phyloP scores from a whole-genome alignment of 2,888 invertebrate species.

The Entomobrya proxima region DNA sequence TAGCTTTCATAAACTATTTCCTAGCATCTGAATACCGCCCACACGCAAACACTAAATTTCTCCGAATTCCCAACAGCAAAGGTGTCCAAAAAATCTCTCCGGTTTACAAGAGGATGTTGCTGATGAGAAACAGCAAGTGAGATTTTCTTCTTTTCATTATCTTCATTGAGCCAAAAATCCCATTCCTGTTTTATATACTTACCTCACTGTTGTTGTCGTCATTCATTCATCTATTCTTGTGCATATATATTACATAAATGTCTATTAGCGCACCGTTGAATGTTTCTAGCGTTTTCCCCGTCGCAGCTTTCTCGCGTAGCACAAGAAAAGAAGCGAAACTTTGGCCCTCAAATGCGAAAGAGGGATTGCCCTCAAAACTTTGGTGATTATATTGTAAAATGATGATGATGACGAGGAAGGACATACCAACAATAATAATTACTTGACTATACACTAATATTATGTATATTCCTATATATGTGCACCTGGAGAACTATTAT shows the following conservation, averaged over 20 bases:
- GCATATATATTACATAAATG: neutral
- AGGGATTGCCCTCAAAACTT: neutral
- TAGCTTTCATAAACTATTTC: no score
- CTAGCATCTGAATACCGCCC: no score
- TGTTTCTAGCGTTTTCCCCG: neutral
- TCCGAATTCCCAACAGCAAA: no score
- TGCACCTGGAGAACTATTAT: conserved; percentile 2
- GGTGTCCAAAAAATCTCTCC: no score
- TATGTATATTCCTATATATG: conserved; percentile 7
- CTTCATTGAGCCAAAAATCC: conserved; percentile 7
- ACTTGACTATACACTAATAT: no score
- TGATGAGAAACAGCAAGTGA: conserved; percentile 30
- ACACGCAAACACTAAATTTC: no score
- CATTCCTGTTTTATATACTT: no score
- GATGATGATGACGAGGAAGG: no score
- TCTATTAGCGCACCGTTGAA: neutral
- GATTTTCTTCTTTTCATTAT: conserved; percentile 43
- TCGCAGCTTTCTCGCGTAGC: neutral
- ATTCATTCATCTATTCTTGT: neutral
- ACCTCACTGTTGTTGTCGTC: neutral
- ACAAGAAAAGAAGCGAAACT: neutral
- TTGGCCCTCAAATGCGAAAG: no score
- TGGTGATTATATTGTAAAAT: neutral
- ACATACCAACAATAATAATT: no score
- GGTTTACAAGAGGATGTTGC: neutral